These are phyloP conservation scores for Bombus huntii DNA, from an alignment of 1,140 invertebrate genomes.

Conservation along the genomic window DNA sequence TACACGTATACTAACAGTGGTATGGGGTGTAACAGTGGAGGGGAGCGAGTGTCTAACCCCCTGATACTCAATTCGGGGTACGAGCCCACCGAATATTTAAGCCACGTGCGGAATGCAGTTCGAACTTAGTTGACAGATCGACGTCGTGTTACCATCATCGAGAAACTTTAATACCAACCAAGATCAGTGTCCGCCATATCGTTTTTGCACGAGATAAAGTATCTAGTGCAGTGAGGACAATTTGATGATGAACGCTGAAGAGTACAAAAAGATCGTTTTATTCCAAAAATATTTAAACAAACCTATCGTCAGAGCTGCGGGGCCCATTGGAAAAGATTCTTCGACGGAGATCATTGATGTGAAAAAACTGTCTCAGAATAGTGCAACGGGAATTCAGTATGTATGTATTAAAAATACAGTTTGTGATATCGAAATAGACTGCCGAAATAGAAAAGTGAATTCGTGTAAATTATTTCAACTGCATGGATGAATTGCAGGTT, in stretches of 20 bases:
- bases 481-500: slow-evolving; percentile 42
- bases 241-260: slow-evolving; percentile 56
- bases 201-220: neutral
- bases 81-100: slow-evolving; percentile 63
- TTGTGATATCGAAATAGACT: neutral
- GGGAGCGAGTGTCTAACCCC: slow-evolving; percentile 23
- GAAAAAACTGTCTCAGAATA: slow-evolving; percentile 53
- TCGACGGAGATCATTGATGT: slow-evolving; percentile 71
- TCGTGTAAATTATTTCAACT: neutral
- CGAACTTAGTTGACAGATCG: slow-evolving; percentile 60
- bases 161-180: neutral
- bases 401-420: slow-evolving; percentile 55
- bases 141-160: neutral
- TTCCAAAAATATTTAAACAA: neutral
- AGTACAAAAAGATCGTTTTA: slow-evolving; percentile 28
- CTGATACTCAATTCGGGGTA: slow-evolving; percentile 41
- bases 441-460: neutral
- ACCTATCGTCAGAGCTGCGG: slow-evolving; percentile 67
- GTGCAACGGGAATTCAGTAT: slow-evolving; percentile 53
- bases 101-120: slow-evolving; percentile 53
- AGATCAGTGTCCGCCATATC: too few species aligned
- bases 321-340: slow-evolving; percentile 51
- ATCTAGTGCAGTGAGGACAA: slow-evolving; percentile 27
- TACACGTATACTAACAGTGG: slow-evolving; percentile 50
- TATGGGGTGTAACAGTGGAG: neutral